These are phyloP conservation scores for Hydractinia symbiolongicarpus DNA, from an alignment of 30 jellyfish, hydroid and myxozoan genomes.

Conservation along the genomic window DNA sequence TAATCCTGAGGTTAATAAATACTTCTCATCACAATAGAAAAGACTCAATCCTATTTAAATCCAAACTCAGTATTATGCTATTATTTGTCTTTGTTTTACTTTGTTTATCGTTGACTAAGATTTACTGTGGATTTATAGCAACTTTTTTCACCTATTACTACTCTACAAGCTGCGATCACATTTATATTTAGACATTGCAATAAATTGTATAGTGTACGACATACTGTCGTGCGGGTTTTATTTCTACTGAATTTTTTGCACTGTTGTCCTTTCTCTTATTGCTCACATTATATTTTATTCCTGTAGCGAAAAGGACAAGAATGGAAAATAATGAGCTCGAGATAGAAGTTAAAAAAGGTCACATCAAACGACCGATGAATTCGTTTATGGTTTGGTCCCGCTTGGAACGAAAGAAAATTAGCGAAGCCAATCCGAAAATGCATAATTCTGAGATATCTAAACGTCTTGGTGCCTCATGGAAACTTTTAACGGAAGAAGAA, in stretches of 20 bases:
- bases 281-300: background rate
- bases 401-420: conserved; percentile 64
- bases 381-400: conserved; percentile 99
- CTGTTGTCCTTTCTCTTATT: no score
- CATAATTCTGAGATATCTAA: conserved; percentile 92
- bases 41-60: conserved; percentile 7
- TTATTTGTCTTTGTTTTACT: background rate
- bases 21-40: conserved; percentile 1
- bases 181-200: background rate
- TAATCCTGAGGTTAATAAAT: conserved; percentile 14
- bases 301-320: no score
- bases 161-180: conserved; percentile 1
- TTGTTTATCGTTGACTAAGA: conserved; percentile 10
- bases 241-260: no score
- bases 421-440: conserved; percentile 92
- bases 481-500: conserved; percentile 71
- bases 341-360: conserved; percentile 9
- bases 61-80: conserved; percentile 16
- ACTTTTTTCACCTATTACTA: background rate
- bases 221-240: no score
- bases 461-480: conserved; percentile 94
- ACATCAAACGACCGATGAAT: conserved; percentile 95
- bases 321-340: no score
- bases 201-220: no score
- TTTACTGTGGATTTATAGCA: background rate